Evolutionary conservation across 2,797 vertebrate genomes (phyloP), one percentile per base, ranked within the genome.

Genomic region (Alcedo quadribrachys): DNA sequence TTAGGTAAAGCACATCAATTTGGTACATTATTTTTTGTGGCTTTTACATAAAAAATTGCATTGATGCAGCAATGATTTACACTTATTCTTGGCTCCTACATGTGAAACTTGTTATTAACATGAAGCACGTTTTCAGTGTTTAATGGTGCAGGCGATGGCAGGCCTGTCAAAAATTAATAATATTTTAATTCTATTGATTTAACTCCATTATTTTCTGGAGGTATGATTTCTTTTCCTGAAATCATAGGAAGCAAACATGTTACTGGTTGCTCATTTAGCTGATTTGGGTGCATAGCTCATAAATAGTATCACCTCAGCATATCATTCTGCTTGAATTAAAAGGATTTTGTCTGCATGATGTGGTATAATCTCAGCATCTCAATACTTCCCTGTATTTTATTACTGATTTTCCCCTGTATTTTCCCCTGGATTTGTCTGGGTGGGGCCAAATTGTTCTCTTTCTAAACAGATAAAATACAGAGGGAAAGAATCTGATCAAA

Each of bases 181-280:
- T 90, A 82, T 82, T 90, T 90, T 80, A 50, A 54, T 63, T 79
- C 46, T 83, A 4, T 53, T 68, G 88, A 66, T 90, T 92, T 20
- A 51, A 57, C 27, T 65, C 17, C 1, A 12, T 30, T 93, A 93
- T 81, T 70, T 96, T 91, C 50, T 81, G 68, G 63, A 87, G 65
- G 22, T 92, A 50, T 73, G 76, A 48, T 90, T 87, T 90, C 32
- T 89, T 96, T 96, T 93, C 86, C 63, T 66, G 68, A 87, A 76
- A 93, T 96, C 92, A 75, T 81, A 85, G 32, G 42, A 30, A 91
- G 22, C 37, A 83, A 80, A 80, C 21, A 58, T 57, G 90, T 92
- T 93, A 18, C 33, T 82, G 30, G 27, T 71, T 90, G 45, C 17
- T 89, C 20, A 35, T 82, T 63, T 74, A 70, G 16, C 51, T 83